Evolutionary conservation across 2,797 vertebrate species (phyloP), one percentile per base, ranked within the genome.

Genomic region (Morus bassanus): DNA sequence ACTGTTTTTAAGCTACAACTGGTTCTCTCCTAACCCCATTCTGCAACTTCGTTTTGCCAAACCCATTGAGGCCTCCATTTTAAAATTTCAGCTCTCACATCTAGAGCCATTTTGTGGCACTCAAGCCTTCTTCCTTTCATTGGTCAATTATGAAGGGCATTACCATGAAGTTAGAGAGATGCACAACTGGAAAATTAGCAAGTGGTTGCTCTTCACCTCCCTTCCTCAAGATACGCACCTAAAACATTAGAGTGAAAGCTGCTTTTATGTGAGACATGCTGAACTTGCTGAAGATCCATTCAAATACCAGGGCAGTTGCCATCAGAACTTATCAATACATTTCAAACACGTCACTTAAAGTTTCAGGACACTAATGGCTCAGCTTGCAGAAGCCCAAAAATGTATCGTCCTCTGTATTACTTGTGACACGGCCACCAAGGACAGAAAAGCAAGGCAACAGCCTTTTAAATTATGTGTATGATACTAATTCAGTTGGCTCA

Each of bases 341-440:
- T 51, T 46, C 51, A 30, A 85, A 46, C 30, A 7, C 48, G 31
- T 35, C 39, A 21, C 11, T 10, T 18, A 39, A 73, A 50, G 11
- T 35, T 8, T 41, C 48, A 53, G 37, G 64, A 9, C 39, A 3
- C 22, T 23, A 43, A 68, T 5, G 25, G 76, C n/a, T 57, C 39
- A 31, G 64, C 50, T n/a, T 78, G 46, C 60, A 56, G 53, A 23
- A 64, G 48, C 54, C 43, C 48, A 35, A 33, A 33, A 19, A 4
- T 0, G 18, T 9, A 33, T n/a, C 1, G 0, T 5, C 3, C 30
- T 56, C 70, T 39, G 21, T 5, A 13, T 3, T 6, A 11, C 41
- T 13, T 24, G 65, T n/a, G 80, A 21, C 12, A 3, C 0, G 43
- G 8, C 23, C 68, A 11, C 25, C 0, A 9, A 67, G 57, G 33